Base-by-base conservation (phyloP, 2,113 vertebrate species). In the Trinectes maculatus region DNA sequence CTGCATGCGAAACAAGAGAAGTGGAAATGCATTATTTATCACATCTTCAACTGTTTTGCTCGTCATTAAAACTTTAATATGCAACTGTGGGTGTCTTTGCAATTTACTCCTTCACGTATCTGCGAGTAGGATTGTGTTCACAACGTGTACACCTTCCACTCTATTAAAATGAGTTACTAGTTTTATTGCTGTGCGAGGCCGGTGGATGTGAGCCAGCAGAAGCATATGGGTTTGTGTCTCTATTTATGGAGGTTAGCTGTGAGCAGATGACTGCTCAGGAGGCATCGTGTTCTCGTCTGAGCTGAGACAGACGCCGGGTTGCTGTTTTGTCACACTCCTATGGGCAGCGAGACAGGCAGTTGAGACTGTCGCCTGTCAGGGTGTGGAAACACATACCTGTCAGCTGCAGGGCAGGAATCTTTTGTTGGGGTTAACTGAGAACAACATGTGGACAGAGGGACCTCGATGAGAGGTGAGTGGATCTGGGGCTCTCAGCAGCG, bases 321-420 rank as follows among this genome's bases (percentile, higher is more conserved):
- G 47, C 33, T 47, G 49, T 40, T 77, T 59, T 71, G 75, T 82
- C 77, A 77, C 56, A 65, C 57, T 58, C 26, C 58, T 49, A 37
- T 8, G 65, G 54, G 22, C 78, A 56, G 51, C 8, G 18, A 61
- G 77, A 80, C 70, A 49, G 73, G 73, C 82, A 68, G 83, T 65
- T 55, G 63, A 74, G 73, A 86, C 76, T 76, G 77, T 82, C 44
- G 49, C 44, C 78, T 87, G 87, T 83, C 85, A 85, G 71, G 71
- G 44, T 74, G 53, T 65, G 70, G 60, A 11, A 67, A 64, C 16
- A 7, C 36, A 16, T 24, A 74, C 53, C 82, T 85, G 84, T 85
- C 84, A 86, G 79, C 46, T 15, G 3, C 5, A 3, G 43, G 58
- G 8, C 1, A 18, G 24, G 59, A 24, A 48, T 60, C 59, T 75